Percentiles rank a stretch among this genome's conserved stretches.
Conservation (phyloP, 2,888 invertebrate species). For the Hemistola chrysoprasaria region DNA sequence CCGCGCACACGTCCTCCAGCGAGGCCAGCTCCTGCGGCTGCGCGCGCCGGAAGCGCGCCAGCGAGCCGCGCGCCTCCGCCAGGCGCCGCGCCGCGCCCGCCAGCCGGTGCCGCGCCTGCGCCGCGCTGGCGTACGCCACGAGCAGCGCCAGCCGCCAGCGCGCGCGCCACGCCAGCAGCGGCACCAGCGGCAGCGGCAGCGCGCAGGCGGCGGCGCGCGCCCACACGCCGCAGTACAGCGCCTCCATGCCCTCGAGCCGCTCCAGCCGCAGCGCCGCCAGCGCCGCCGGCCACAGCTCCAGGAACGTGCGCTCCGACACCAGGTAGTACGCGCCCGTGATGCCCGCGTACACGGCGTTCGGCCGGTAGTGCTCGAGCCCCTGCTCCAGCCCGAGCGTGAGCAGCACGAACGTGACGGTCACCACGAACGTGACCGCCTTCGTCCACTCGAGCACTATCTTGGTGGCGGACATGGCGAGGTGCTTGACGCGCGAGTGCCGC, state of each 20-base stretch:
- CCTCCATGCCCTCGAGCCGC: constrained; percentile 86
- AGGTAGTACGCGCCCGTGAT: constrained; percentile 87
- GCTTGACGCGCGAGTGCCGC: constrained; percentile 87
- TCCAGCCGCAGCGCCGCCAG: constrained; percentile 83
- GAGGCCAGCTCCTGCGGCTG: constrained; percentile 84
- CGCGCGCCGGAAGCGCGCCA: constrained; percentile 85
- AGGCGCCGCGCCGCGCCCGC: constrained; percentile 80
- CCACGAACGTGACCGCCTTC: constrained; percentile 90
- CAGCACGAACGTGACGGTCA: constrained; percentile 89
- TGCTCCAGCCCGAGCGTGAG: constrained; percentile 89
- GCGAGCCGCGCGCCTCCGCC: constrained; percentile 81
- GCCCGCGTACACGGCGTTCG: constrained; percentile 84
- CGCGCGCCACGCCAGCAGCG: constrained; percentile 79
- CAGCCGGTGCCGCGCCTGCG: constrained; percentile 80
- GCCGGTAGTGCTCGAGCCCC: constrained; percentile 88
- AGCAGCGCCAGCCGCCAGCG: constrained; percentile 82
- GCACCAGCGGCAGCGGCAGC: constrained; percentile 80
- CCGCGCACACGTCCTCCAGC: constrained; percentile 90
- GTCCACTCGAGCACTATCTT: constrained; percentile 92
- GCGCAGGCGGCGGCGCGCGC: constrained; percentile 82
- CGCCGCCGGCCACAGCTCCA: constrained; percentile 84
- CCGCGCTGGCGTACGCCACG: constrained; percentile 69
- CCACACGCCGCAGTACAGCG: constrained; percentile 85
- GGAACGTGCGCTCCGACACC: constrained; percentile 87
- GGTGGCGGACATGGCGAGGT: constrained; percentile 91